Percentiles rank a stretch among this genome's conserved stretches.
These are phyloP conservation scores for Meles meles DNA, from an alignment of 2,113 vertebrate genomes.

Conservation along the genomic window DNA sequence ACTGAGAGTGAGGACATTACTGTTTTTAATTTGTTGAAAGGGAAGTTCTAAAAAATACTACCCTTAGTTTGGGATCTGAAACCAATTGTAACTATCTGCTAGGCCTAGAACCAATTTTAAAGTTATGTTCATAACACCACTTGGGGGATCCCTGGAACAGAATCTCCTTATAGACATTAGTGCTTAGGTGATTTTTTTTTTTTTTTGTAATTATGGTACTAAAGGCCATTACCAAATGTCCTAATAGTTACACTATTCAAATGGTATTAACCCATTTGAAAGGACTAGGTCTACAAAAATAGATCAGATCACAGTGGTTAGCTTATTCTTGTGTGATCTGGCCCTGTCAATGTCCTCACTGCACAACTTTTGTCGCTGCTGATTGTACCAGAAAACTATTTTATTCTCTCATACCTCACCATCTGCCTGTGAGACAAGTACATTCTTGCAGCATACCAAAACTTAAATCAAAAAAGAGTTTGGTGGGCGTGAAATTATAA, in stretches of 20 bases:
- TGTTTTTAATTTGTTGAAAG: constrained; percentile 54
- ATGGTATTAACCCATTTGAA: neutral
- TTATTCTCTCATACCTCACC: neutral
- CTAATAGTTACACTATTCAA: neutral
- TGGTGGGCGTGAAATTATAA: neutral
- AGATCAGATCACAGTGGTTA: neutral
- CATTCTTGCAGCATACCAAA: neutral
- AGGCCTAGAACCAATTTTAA: neutral
- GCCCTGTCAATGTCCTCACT: neutral
- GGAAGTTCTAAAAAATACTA: constrained; percentile 20
- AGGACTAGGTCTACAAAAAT: neutral
- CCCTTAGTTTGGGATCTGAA: neutral
- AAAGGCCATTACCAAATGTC: neutral
- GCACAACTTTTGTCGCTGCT: neutral
- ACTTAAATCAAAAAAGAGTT: neutral
- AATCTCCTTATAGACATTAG: neutral
- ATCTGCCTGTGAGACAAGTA: neutral
- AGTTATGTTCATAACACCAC: neutral
- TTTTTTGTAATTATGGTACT: constrained; percentile 1
- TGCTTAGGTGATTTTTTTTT: neutral
- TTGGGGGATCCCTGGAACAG: neutral
- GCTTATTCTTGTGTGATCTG: neutral
- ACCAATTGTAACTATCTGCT: neutral
- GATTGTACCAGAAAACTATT: neutral
- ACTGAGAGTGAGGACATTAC: constrained; percentile 9